Evolutionary conservation across 2,797 vertebrate genomes (phyloP), one percentile per base, ranked within the genome.

Genomic region (Kryptolebias ocellatus): DNA sequence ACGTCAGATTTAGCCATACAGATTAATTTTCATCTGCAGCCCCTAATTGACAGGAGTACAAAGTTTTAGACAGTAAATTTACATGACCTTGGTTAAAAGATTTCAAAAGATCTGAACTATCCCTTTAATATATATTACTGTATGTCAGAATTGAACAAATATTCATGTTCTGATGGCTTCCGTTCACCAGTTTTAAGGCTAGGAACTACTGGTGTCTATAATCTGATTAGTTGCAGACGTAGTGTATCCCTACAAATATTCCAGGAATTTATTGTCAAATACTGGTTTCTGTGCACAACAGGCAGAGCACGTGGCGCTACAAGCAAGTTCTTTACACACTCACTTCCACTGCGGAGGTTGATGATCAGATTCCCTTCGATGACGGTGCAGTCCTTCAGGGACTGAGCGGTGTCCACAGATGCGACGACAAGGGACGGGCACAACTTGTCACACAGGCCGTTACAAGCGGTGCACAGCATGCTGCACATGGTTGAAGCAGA

Each of bases 291-390:
- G 29, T 50, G 4, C 12, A 59, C 46, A 47, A 59, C 39, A 42
- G 39, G 3, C 39, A 42, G 12, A 29, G 42, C 16, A 28, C 0
- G 28, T 45, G 15, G 42, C 39, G 45, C 53, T 54, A 28, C 58
- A 18, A 56, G 27, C 42, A 59, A 42, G 10, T 42, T 42, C 11
- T 42, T 12, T 42, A 12, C 14, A 11, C 79, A 98, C 98, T 98
- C 87, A 99, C 98, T 98, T 89, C 98, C 98, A 46, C 95, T 93
- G 0, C 98, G 96, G 86, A 99, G 98, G 89, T 98, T 99, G 87
- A 99, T 98, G 78, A 96, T 93, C 82, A 99, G 90, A 82, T 97
- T 97, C 78, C 97, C 97, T 66, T 93, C 95, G 79, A 98, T 96
- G 86, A 98, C 93, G 0, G 98, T 99, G 88, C 98, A 99, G 56